Base-by-base conservation (phyloP, 2,888 invertebrate species). In the Epirrhoe tristata region DNA sequence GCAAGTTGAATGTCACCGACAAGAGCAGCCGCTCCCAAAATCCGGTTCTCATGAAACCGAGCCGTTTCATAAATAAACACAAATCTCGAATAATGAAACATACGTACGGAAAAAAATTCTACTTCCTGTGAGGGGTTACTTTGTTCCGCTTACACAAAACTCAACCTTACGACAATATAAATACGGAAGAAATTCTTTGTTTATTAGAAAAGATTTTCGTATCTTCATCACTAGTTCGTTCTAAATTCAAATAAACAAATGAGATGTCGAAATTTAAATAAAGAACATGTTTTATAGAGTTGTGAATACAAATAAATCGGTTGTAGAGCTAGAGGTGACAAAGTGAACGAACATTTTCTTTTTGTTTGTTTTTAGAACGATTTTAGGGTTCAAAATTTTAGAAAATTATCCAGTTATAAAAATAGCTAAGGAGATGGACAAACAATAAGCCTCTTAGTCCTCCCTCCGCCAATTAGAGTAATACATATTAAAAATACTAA, bases 71-170 rank as follows among this genome's bases (percentile, higher is more conserved):
- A 89, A 88, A 90, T 86, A 89, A 89, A 87, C 85, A 85, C 81
- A 81, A 79, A 81, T 80, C 77, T 75, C 74, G 76, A 86, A 87
- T 89, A 88, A 88, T 86, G 86, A 84, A 85, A 87, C 82, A 78
- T 81, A 82, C 86, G 89, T 90, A 90, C 39, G 12, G 39, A 43
- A 90, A 90, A 24, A 90, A 89, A 82, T 83, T 84, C 82, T 83
- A 85, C 87, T 89, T 91, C 91, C 91, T 86, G 86, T 76, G 75
- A 76, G 77, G 82, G 80, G 80, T 80, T 80, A 82, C 78, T 72
- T 77, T 77, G 75, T 72, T 72, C 61, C 62, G 36, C 61, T 56
- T 60, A 24, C 10, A 7, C 48, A n/a, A 82, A 76, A 77, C 61
- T 63, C 58, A 71, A 81, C 79, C 74, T 34, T 81, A 75, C 54